These are phyloP conservation scores for Alauda arvensis DNA, from an alignment of 2,797 vertebrate genomes.

Conservation along the genomic window DNA sequence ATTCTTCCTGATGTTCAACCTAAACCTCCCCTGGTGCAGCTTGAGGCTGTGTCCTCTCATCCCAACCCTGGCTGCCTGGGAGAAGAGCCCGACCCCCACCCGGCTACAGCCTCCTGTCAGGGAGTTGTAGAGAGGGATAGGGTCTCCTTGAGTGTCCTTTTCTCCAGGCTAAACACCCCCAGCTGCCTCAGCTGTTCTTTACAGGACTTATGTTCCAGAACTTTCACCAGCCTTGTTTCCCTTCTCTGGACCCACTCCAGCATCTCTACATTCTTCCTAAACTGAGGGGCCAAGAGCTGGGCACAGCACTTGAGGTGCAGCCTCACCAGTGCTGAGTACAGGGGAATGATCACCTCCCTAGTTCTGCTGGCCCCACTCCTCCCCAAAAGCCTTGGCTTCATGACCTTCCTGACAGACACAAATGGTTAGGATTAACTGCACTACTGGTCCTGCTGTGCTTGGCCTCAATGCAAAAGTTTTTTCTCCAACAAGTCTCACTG, in stretches of 20 bases:
- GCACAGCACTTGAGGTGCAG: neutral
- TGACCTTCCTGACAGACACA: neutral
- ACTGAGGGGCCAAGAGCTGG: accelerated
- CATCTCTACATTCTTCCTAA: neutral
- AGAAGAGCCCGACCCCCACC: accelerated
- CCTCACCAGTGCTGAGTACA: neutral
- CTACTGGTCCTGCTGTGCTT: neutral
- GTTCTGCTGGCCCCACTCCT: neutral
- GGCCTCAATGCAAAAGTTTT: neutral
- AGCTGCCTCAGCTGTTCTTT: neutral
- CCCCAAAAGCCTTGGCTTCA: neutral
- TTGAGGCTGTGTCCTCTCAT: neutral
- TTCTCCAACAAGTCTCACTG: neutral
- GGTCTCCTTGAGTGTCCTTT: neutral
- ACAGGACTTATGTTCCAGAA: neutral
- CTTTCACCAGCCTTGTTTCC: too few relatives aligned
- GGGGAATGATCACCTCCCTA: neutral
- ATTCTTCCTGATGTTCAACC: neutral
- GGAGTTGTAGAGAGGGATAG: neutral
- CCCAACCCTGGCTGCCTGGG: neutral
- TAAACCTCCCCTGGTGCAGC: too few relatives aligned
- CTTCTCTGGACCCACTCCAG: neutral
- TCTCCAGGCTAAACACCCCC: neutral
- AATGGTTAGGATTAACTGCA: neutral
- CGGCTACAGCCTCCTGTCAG: neutral